A percentile compares a stretch with the other conserved stretches of the same genome.
Evolutionary conservation across 2,797 vertebrate species (phyloP).

Genomic region (Gallinago stenura): DNA sequence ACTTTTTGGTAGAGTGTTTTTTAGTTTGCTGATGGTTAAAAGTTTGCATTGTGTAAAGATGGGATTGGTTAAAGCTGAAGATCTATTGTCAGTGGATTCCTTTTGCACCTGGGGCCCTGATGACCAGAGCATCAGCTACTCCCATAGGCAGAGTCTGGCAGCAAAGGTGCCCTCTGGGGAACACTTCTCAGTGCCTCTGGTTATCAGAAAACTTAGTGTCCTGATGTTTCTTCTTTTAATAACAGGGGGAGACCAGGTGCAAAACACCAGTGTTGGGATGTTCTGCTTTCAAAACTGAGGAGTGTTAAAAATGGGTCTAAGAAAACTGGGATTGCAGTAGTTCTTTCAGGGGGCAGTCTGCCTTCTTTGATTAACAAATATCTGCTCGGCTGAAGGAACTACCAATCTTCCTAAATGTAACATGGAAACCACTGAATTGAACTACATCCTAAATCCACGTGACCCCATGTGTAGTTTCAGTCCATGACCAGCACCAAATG

Average conservation of each 20-base stretch:
- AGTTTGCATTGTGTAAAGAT: neutral
- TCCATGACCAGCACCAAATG: neutral
- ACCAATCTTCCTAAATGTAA: neutral
- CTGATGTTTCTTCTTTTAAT: neutral
- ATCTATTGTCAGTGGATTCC: neutral
- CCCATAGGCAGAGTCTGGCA: neutral
- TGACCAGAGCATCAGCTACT: neutral
- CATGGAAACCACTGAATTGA: fast-evolving
- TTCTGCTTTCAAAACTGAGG: neutral
- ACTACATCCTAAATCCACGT: neutral
- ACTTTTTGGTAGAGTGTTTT: neutral
- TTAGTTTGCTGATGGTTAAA: neutral
- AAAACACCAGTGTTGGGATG: neutral
- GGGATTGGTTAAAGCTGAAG: neutral
- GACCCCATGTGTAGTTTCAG: neutral
- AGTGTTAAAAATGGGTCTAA: neutral
- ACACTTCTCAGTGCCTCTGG: neutral
- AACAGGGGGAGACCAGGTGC: neutral
- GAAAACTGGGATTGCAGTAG: neutral
- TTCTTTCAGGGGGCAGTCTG: neutral
- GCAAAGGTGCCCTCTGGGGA: neutral
- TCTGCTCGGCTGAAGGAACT: neutral
- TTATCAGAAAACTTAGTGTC: neutral
- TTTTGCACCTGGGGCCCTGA: neutral
- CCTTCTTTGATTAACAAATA: neutral